phyloP scores from a whole-genome alignment of 2,797 vertebrate genomes.

The Hippocampus kuda region DNA sequence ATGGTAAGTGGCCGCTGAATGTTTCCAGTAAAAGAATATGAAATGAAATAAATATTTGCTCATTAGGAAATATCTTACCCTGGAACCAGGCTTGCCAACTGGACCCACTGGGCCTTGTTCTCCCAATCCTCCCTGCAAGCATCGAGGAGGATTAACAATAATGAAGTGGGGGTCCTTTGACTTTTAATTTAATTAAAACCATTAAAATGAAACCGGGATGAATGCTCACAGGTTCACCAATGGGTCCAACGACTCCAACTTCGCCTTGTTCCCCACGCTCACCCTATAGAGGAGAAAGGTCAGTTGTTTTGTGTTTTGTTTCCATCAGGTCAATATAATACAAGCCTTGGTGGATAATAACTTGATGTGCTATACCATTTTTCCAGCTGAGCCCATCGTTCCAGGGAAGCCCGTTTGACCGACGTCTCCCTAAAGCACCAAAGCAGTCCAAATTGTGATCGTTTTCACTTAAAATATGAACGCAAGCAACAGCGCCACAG shows the following conservation, averaged over 20 bases:
- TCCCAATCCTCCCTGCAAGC: constrained; percentile 76
- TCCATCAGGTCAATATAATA: background rate
- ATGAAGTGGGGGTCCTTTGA: background rate
- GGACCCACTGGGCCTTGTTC: constrained; percentile 75
- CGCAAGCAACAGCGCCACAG: background rate
- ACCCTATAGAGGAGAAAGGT: constrained; percentile 65
- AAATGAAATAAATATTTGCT: background rate
- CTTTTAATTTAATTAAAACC: constrained; percentile 2
- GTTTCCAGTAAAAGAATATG: background rate
- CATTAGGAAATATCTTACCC: constrained; percentile 64
- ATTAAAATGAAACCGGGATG: background rate
- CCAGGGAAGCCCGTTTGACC: constrained; percentile 77
- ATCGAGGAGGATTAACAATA: constrained; percentile 2
- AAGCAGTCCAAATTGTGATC: background rate
- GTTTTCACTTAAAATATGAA: background rate
- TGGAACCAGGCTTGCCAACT: constrained; percentile 77
- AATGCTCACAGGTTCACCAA: constrained; percentile 79
- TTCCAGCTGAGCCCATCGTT: constrained; percentile 84
- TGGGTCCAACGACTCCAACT: constrained; percentile 77
- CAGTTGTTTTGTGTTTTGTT: background rate
- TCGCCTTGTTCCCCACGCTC: constrained; percentile 83
- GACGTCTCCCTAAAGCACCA: constrained; percentile 69
- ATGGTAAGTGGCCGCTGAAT: background rate
- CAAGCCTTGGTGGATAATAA: background rate
- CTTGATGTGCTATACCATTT: constrained; percentile 68